Conservation (phyloP, 2,888 invertebrate species). For the Ametastegia equiseti region DNA sequence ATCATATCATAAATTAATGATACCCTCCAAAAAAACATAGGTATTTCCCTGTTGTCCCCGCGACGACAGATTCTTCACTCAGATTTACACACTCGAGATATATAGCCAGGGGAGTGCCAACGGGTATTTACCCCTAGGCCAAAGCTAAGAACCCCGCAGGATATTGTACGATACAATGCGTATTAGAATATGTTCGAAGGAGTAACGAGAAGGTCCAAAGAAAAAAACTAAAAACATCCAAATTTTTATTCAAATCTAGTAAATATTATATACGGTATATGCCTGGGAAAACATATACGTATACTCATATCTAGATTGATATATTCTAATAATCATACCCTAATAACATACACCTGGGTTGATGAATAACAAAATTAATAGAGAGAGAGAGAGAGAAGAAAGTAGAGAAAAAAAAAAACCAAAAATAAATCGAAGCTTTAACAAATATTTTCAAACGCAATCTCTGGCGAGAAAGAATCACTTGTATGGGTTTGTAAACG, state of each 20-base stretch:
- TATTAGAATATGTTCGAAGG: neutral
- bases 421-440: too few species aligned
- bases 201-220: neutral
- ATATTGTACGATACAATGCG: neutral
- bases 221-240: neutral
- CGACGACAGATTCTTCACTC: slow-evolving; percentile 16
- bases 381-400: too few species aligned
- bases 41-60: neutral
- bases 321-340: too few species aligned
- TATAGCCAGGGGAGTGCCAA: neutral
- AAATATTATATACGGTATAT: neutral
- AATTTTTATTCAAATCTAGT: neutral
- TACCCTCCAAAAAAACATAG: neutral
- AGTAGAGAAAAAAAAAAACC: too few species aligned
- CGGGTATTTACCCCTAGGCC: neutral
- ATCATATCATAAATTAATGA: slow-evolving; percentile 24
- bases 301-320: too few species aligned
- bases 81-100: neutral
- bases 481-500: too few species aligned
- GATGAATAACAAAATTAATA: slow-evolving; percentile 6
- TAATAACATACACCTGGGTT: too few species aligned
- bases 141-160: slow-evolving; percentile 16
- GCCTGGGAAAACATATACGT: neutral
- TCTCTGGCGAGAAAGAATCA: too few species aligned
- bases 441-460: neutral